phyloP scores from a whole-genome alignment of 2,113 vertebrate genomes.

The Solenodon paradoxus region DNA sequence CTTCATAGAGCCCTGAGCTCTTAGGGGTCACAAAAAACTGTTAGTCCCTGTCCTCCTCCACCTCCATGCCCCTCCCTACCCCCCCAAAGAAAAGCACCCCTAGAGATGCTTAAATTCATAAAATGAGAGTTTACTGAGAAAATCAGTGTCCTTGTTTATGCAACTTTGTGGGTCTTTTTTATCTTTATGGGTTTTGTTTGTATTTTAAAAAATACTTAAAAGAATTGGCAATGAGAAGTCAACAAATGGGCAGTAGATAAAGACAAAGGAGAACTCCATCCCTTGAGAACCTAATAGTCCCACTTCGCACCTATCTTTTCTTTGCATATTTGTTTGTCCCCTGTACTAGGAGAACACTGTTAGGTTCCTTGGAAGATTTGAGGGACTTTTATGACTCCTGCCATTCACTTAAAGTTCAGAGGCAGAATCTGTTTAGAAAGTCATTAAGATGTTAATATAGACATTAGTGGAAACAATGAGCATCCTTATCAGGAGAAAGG shows the following conservation, averaged over 20 bases:
- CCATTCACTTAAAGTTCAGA: too few relatives aligned
- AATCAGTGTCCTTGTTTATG: not conserved
- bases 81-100: not conserved
- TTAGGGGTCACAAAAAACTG: not conserved
- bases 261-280: not conserved
- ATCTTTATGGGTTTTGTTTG: not conserved
- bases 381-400: too few relatives aligned
- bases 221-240: not conserved
- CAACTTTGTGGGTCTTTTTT: not conserved
- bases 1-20: not conserved
- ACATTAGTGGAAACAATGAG: too few relatives aligned
- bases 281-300: not conserved
- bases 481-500: too few relatives aligned
- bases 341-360: too few relatives aligned
- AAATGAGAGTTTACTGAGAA: not conserved
- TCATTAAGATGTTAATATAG: too few relatives aligned
- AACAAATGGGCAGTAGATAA: not conserved
- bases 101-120: not conserved
- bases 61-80: accelerated
- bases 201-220: not conserved
- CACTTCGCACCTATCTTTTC: not conserved
- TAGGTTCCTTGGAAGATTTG: too few relatives aligned
- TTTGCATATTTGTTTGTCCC: too few relatives aligned
- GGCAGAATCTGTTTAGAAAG: too few relatives aligned
- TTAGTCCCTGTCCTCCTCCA: not conserved